A percentile compares a stretch with the other conserved stretches of the same genome.
Conservation (phyloP, 2,888 invertebrate genomes). For the Ennomos quercinarius region DNA sequence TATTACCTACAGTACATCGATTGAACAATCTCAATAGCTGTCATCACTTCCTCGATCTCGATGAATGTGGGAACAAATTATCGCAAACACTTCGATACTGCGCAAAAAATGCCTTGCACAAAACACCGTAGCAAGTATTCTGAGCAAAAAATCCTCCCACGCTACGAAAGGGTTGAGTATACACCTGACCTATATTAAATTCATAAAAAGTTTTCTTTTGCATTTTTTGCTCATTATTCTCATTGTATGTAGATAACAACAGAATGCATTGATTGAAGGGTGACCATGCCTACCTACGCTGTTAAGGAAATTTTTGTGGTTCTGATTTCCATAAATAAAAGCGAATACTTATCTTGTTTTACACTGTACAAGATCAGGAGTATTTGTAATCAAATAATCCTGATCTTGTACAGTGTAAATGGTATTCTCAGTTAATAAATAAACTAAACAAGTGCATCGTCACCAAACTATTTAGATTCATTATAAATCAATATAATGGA, state of each 20-base stretch:
- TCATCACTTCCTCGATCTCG: conserved; percentile 77
- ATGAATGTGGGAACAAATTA: conserved; percentile 84
- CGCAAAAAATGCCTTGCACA: conserved; percentile 75
- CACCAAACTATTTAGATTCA: too few species aligned
- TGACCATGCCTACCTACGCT: conserved; percentile 49
- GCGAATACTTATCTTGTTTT: too few species aligned
- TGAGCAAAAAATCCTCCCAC: conserved; percentile 78
- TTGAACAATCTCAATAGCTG: conserved; percentile 70
- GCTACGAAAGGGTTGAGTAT: conserved; percentile 81
- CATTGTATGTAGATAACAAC: conserved; percentile 60
- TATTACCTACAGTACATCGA: conserved; percentile 55
- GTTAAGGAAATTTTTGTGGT: too few species aligned
- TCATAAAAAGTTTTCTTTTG: conserved; percentile 72
- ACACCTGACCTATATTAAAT: conserved; percentile 84
- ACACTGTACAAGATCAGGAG: too few species aligned
- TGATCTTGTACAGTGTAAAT: too few species aligned
- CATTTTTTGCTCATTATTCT: conserved; percentile 78
- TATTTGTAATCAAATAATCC: too few species aligned
- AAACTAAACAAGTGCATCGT: too few species aligned
- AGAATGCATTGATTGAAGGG: conserved; percentile 60
- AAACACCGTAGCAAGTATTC: conserved; percentile 55
- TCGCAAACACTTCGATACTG: conserved; percentile 77
- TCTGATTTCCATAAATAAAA: too few species aligned
- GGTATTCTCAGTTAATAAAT: too few species aligned
- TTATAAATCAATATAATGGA: too few species aligned